phyloP scores from a whole-genome alignment of 1,140 invertebrate species.

The Thalassaphorura encarpata region DNA sequence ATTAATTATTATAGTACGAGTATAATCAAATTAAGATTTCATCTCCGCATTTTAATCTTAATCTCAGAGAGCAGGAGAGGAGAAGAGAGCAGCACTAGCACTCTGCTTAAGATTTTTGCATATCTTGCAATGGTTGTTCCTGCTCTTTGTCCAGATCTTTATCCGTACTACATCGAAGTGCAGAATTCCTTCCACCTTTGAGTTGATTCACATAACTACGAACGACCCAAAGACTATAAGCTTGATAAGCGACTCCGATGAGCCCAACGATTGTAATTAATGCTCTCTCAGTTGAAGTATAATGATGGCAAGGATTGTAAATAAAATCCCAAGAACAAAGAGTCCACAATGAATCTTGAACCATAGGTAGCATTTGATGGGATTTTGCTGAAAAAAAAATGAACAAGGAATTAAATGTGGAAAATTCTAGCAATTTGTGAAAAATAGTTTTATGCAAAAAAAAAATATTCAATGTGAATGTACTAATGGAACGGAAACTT shows the following conservation, averaged over 20 bases:
- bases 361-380: not conserved
- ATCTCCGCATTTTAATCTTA: too few relatives aligned
- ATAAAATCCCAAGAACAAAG: not conserved
- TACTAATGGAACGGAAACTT: too few relatives aligned
- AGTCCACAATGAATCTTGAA: not conserved
- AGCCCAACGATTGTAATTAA: not conserved
- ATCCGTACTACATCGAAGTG: not conserved
- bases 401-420: not conserved
- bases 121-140: not conserved
- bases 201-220: not conserved
- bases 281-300: not conserved
- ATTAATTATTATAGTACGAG: too few relatives aligned
- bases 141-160: not conserved
- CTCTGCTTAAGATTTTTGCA: too few relatives aligned
- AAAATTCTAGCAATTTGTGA: not conserved
- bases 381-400: not conserved
- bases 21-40: too few relatives aligned
- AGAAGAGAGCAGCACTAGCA: too few relatives aligned
- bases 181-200: not conserved
- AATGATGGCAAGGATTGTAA: not conserved
- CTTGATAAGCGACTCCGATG: not conserved
- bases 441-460: too few relatives aligned
- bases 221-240: not conserved
- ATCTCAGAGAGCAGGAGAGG: too few relatives aligned
- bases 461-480: too few relatives aligned